Conservation (phyloP, 2,888 invertebrate genomes). For the Graphium colonna region DNA sequence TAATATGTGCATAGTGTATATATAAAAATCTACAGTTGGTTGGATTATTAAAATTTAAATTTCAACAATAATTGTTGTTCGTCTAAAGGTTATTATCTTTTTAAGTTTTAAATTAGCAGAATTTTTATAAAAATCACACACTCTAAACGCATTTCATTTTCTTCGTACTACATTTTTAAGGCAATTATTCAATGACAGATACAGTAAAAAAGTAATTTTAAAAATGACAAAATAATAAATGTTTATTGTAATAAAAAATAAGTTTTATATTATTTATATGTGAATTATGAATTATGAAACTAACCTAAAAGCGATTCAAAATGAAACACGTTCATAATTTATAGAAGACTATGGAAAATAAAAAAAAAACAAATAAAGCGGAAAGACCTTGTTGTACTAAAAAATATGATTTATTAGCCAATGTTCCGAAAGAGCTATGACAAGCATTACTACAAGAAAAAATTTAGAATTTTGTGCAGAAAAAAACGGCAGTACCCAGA, state of each 20-base stretch:
- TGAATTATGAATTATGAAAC: no score
- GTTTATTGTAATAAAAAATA: not conserved
- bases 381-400: slow-evolving; percentile 6
- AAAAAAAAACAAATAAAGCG: slow-evolving; percentile 16
- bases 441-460: slow-evolving; percentile 9
- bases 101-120: slow-evolving; percentile 2
- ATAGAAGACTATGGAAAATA: not conserved
- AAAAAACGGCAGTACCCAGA: not conserved
- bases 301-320: not conserved
- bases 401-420: slow-evolving; percentile 14
- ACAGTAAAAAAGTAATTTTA: no score
- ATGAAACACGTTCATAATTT: slow-evolving; percentile 12
- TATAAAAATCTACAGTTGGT: not conserved
- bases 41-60: not conserved
- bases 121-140: not conserved
- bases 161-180: not conserved
- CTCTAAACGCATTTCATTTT: slow-evolving; percentile 9
- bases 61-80: slow-evolving; percentile 21
- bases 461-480: slow-evolving; percentile 20
- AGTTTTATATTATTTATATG: not conserved
- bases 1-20: not conserved
- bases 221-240: no score
- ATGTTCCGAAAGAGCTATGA: slow-evolving; percentile 9
- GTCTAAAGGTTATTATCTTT: slow-evolving; percentile 10
- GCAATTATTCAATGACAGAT: no score